These are phyloP conservation scores for Calyptommatus sinebrachiatus DNA, from an alignment of 2,113 vertebrate genomes.

Conservation along the genomic window DNA sequence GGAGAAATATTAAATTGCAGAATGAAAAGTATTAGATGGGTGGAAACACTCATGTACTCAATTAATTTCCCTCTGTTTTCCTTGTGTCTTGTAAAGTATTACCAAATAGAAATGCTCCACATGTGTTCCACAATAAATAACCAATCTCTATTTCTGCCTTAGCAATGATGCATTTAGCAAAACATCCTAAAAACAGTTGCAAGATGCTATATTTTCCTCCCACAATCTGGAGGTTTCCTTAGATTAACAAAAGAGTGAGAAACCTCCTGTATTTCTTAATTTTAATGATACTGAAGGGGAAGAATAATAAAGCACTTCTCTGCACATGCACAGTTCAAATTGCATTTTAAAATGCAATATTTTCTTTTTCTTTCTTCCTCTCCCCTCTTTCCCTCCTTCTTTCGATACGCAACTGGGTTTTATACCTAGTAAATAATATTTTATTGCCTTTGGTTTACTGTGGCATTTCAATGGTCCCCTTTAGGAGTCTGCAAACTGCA, in stretches of 20 bases:
- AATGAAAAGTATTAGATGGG: neutral
- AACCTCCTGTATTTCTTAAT: too few relatives aligned
- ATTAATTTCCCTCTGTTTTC: neutral
- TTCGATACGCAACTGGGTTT: constrained; percentile 70
- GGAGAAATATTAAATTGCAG: neutral
- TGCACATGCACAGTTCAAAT: constrained; percentile 30
- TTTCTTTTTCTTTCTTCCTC: constrained; percentile 48
- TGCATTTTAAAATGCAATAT: constrained; percentile 11
- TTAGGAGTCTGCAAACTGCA: constrained; percentile 71
- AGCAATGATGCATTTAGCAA: neutral
- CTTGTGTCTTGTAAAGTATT: neutral
- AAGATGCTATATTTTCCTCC: too few relatives aligned
- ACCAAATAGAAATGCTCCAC: neutral
- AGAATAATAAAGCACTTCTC: constrained; percentile 37
- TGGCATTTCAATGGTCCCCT: constrained; percentile 74
- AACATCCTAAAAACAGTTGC: constrained; percentile 34
- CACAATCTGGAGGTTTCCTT: too few relatives aligned
- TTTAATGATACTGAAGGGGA: too few relatives aligned
- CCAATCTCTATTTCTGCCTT: neutral
- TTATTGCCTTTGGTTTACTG: constrained; percentile 77
- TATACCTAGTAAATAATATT: constrained; percentile 77
- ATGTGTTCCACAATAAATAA: neutral
- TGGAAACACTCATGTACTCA: neutral
- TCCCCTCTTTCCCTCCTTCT: constrained; percentile 49
- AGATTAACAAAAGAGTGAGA: too few relatives aligned